Evolutionary conservation across 2,797 vertebrate genomes (phyloP), one percentile per base, ranked within the genome.

Genomic region (Alcedo atthis): DNA sequence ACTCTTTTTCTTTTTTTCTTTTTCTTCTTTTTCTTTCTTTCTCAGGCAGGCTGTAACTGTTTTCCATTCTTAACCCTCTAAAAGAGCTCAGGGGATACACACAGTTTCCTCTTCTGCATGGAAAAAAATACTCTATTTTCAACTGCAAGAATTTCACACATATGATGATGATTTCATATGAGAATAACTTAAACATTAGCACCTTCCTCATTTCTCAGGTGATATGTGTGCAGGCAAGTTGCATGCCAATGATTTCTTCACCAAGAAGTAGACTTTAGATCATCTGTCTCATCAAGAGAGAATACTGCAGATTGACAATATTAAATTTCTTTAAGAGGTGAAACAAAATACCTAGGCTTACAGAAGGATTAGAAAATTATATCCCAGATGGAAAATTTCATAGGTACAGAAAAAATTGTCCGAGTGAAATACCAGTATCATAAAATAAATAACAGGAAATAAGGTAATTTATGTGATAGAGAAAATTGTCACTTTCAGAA

Each of bases 381-480:
- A 94, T 90, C 57, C 79, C 95, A 97, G 93, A 89, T 96, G 97
- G 96, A 97, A 97, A 95, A 93, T 94, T 97, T 96, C 96, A 97
- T 93, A 78, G 84, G n/a, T 49, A 73, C 58, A 86, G 85, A 93
- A 96, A 96, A 96, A 97, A 93, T 32, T 55, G 40, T 96, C 55
- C 91, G 94, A 96, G 84, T 90, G 81, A 97, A 97, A 97, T 95
- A 93, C 79, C 90, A 93, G 93, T 93, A 93, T 95, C 84, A 94
- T 96, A 96, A 97, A 97, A 97, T 95, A 97, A 97, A 97, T 96
- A 97, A 96, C 96, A 97, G 96, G 95, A 97, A 97, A 96, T 96
- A 94, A 5, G 40, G 85, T 96, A 97, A 97, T 97, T 96, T 96
- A 97, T 86, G 81, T 95, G 94, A 96, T 93, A 97, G 95, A 93